Percentiles rank a stretch among this genome's conserved stretches.
Evolutionary conservation across 2,888 invertebrate genomes (phyloP).

Genomic region (Rambutsinella grinnellia): DNA sequence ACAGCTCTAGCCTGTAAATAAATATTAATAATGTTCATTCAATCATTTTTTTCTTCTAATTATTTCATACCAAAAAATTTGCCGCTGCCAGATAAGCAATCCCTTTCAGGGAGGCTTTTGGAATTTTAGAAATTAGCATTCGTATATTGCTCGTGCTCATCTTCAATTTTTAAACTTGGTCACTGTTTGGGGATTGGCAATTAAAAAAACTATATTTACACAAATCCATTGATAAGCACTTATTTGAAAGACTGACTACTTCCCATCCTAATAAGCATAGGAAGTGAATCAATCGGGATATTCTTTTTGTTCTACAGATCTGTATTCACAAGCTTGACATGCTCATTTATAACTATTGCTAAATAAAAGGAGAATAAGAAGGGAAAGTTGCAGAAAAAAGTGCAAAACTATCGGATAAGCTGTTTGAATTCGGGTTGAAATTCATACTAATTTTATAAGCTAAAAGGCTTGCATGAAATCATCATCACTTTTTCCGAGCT

Average conservation of each 20-base stretch:
- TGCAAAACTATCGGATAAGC: too few species aligned
- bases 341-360: slow-evolving; percentile 39
- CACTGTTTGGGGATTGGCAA: neutral
- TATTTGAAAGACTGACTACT: neutral
- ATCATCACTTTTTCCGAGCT: too few species aligned
- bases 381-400: too few species aligned
- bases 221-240: slow-evolving; percentile 13
- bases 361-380: too few species aligned
- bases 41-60: neutral
- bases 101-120: slow-evolving; percentile 40
- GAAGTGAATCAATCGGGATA: neutral
- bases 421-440: too few species aligned
- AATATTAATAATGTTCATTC: neutral
- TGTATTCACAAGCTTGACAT: slow-evolving; percentile 37
- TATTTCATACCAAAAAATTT: slow-evolving; percentile 47
- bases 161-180: neutral
- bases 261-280: neutral
- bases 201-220: neutral
- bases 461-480: too few species aligned
- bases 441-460: too few species aligned
- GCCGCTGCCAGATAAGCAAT: slow-evolving; percentile 52
- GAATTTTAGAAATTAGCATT: slow-evolving; percentile 25
- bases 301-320: slow-evolving; percentile 1
- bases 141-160: slow-evolving; percentile 38
- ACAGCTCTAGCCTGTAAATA: slow-evolving; percentile 42